Conservation (phyloP, 2,797 vertebrate genomes). For the Helostoma temminkii region DNA sequence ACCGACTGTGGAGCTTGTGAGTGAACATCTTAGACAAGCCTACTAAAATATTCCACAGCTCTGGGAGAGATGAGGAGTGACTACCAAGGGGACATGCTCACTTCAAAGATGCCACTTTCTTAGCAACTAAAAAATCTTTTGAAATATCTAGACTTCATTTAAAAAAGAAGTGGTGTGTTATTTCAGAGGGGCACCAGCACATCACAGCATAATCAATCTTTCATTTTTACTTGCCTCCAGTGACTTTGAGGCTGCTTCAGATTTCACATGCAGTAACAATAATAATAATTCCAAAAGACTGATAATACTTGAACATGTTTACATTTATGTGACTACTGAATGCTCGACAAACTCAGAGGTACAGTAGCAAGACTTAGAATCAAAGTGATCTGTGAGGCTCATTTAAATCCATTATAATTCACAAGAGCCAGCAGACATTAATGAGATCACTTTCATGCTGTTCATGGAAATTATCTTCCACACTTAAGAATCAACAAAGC, state of each 20-base stretch:
- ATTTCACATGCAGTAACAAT: slow-evolving; percentile 38
- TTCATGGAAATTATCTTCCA: slow-evolving; percentile 92
- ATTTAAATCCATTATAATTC: slow-evolving; percentile 92
- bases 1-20: slow-evolving; percentile 41
- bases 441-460: slow-evolving; percentile 92
- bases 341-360: slow-evolving; percentile 17
- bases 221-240: slow-evolving; percentile 59
- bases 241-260: slow-evolving; percentile 46
- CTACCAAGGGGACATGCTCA: slow-evolving; percentile 71
- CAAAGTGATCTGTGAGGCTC: slow-evolving; percentile 87
- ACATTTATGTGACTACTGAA: slow-evolving; percentile 37
- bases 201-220: slow-evolving; percentile 75
- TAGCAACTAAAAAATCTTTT: slow-evolving; percentile 64
- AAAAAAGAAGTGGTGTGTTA: slow-evolving; percentile 61
- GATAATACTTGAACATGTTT: slow-evolving; percentile 31
- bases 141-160: slow-evolving; percentile 75
- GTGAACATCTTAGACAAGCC: slow-evolving; percentile 74
- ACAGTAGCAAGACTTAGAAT: slow-evolving; percentile 78
- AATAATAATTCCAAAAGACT: slow-evolving; percentile 41
- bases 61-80: slow-evolving; percentile 54
- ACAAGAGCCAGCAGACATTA: slow-evolving; percentile 90
- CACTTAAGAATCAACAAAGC: slow-evolving; percentile 97
- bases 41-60: slow-evolving; percentile 70
- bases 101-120: slow-evolving; percentile 79
- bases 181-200: slow-evolving; percentile 62